These are phyloP conservation scores for Plodia interpunctella DNA, from an alignment of 1,140 invertebrate genomes.

Conservation along the genomic window DNA sequence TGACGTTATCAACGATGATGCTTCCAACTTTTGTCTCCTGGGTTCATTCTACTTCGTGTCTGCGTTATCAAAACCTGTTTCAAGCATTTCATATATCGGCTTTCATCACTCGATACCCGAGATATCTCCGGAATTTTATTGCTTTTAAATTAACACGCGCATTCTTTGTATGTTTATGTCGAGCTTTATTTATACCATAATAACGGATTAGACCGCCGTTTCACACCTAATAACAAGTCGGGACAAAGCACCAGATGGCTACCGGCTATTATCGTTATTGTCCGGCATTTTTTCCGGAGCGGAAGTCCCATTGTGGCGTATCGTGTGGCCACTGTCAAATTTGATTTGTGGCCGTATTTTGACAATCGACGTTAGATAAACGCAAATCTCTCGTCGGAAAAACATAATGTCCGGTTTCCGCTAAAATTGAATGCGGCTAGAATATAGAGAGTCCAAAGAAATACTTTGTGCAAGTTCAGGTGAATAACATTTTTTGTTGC, in stretches of 20 bases:
- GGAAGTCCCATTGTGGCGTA: constrained; percentile 39
- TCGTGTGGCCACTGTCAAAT: constrained; percentile 36
- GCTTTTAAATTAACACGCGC: constrained; percentile 33
- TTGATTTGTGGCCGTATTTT: constrained; percentile 54
- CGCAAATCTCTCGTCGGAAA: constrained; percentile 23
- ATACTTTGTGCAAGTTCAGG: constrained; percentile 22
- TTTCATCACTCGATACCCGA: constrained; percentile 50
- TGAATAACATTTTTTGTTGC: constrained; percentile 14
- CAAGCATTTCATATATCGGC: constrained; percentile 52
- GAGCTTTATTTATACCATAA: constrained; percentile 9
- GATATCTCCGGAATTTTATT: constrained; percentile 39
- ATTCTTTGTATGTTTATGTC: constrained; percentile 21
- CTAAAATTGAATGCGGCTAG: constrained; percentile 12
- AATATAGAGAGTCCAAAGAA: not conserved
- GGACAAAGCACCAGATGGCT: constrained; percentile 29
- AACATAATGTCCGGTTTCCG: constrained; percentile 33
- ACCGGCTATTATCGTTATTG: constrained; percentile 31
- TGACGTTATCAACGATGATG: too few species aligned
- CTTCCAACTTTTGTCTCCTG: not conserved
- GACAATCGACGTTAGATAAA: constrained; percentile 49
- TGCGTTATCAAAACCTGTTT: constrained; percentile 57
- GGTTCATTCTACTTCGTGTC: not conserved
- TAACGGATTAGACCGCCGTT: constrained; percentile 22
- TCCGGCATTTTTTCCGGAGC: constrained; percentile 33
- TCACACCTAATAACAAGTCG: constrained; percentile 29